Conservation (phyloP, 2,113 vertebrate species). For the Cryptomyrus ogoouensis region DNA sequence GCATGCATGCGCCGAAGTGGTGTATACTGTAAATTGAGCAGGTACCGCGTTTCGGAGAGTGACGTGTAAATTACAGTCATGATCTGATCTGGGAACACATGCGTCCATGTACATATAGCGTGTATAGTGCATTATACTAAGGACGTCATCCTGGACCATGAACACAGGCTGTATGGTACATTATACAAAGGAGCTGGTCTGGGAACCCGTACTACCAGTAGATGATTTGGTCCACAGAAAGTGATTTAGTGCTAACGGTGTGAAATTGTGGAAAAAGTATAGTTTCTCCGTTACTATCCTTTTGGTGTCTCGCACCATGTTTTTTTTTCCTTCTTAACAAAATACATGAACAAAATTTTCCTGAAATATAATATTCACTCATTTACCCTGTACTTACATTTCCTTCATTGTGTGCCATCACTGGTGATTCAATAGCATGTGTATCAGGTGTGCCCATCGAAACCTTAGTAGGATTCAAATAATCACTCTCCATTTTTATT, state of each 20-base stretch:
- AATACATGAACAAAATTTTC: not conserved
- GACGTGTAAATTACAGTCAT: not conserved
- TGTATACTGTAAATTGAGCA: not conserved
- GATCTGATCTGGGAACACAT: not conserved
- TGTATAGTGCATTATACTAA: not conserved
- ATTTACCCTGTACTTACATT: not conserved
- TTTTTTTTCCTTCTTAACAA: not conserved
- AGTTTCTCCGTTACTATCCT: not conserved
- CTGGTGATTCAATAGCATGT: not conserved
- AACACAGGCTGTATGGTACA: not conserved
- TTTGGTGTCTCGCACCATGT: not conserved
- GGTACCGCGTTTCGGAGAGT: not conserved
- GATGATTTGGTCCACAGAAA: not conserved
- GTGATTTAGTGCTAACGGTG: not conserved
- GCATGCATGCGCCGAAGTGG: not conserved
- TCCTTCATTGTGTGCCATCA: not conserved
- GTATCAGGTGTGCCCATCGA: not conserved
- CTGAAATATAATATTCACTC: not conserved
- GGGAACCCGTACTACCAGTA: not conserved
- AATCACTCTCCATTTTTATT: not conserved
- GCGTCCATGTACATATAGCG: not conserved
- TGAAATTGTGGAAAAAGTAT: not conserved
- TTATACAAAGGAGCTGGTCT: not conserved
- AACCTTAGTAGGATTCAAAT: not conserved
- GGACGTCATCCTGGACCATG: not conserved